These are phyloP conservation scores for Hololepta plana DNA, from an alignment of 2,888 invertebrate genomes.

Conservation along the genomic window DNA sequence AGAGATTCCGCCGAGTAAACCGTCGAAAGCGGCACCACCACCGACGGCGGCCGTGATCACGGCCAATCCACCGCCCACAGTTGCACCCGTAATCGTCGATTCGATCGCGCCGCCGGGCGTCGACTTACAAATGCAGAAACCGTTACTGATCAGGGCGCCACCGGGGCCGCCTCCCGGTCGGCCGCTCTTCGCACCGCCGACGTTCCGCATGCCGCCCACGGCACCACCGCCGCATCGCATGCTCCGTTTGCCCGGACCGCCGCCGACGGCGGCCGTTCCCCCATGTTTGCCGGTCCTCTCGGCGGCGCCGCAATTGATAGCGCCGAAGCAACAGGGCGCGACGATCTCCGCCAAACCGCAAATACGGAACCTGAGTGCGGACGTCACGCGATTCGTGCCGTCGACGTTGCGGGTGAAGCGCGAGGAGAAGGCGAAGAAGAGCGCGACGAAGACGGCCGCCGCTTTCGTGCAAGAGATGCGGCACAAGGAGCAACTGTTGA, in stretches of 20 bases:
- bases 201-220: conserved; percentile 31
- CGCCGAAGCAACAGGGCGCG: conserved; percentile 36
- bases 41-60: too few relatives aligned
- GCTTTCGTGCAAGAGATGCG: conserved; percentile 33
- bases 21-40: conserved; percentile 32
- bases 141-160: too few relatives aligned
- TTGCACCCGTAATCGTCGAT: conserved; percentile 13
- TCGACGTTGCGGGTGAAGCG: conserved; percentile 83
- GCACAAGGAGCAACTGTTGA: conserved; percentile 27
- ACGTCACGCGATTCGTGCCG: conserved; percentile 90
- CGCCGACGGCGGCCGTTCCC: too few relatives aligned
- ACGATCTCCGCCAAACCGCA: conserved; percentile 96
- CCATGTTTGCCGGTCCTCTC: too few relatives aligned
- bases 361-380: conserved; percentile 81
- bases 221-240: conserved; percentile 34
- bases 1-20: conserved; percentile 22
- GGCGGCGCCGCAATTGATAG: conserved; percentile 56
- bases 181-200: too few relatives aligned
- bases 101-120: conserved; percentile 21
- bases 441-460: conserved; percentile 26
- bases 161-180: conserved; percentile 37
- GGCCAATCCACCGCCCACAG: conserved; percentile 4
- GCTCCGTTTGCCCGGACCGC: conserved; percentile 19
- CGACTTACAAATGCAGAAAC: conserved; percentile 24
- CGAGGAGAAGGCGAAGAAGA: conserved; percentile 39